These are phyloP conservation scores for Muschampia plurimacula DNA, from an alignment of 2,888 invertebrate genomes.

Conservation along the genomic window DNA sequence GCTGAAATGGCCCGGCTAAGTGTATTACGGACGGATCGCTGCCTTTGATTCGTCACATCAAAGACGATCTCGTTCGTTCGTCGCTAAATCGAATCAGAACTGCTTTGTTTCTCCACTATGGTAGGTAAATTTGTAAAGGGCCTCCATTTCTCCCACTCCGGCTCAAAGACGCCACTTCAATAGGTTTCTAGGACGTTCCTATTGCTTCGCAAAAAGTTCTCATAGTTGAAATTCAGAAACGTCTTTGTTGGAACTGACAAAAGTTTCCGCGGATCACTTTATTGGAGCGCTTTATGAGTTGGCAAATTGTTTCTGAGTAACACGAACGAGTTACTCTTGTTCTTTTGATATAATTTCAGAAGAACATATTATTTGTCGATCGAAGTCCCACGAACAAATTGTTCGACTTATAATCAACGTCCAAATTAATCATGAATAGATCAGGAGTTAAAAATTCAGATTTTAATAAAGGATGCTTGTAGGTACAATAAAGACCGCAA, in stretches of 20 bases:
- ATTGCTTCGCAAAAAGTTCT: slow-evolving; percentile 34
- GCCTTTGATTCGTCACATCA: slow-evolving; percentile 86
- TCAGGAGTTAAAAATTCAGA: not conserved
- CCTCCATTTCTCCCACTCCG: slow-evolving; percentile 31
- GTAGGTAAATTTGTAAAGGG: slow-evolving; percentile 56
- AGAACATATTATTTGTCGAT: slow-evolving; percentile 18
- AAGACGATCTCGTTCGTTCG: slow-evolving; percentile 80
- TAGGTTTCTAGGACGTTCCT: slow-evolving; percentile 32
- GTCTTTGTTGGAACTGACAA: slow-evolving; percentile 35
- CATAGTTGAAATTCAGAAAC: slow-evolving; percentile 37
- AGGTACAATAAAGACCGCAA: not conserved
- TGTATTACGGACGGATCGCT: slow-evolving; percentile 84
- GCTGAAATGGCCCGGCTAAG: slow-evolving; percentile 81
- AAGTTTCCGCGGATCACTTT: slow-evolving; percentile 35
- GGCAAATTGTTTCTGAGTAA: slow-evolving; percentile 26
- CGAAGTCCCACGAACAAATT: not conserved
- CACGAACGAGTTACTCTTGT: slow-evolving; percentile 12
- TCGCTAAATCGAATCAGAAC: slow-evolving; percentile 80
- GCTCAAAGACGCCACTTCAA: slow-evolving; percentile 27
- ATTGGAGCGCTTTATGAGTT: slow-evolving; percentile 37
- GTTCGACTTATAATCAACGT: not conserved
- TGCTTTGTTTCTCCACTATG: slow-evolving; percentile 76
- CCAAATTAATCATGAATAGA: not conserved
- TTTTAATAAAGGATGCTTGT: not conserved
- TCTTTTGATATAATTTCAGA: slow-evolving; percentile 24